Evolutionary conservation across 1,140 invertebrate species (phyloP).

Genomic region (Spodoptera litura): DNA sequence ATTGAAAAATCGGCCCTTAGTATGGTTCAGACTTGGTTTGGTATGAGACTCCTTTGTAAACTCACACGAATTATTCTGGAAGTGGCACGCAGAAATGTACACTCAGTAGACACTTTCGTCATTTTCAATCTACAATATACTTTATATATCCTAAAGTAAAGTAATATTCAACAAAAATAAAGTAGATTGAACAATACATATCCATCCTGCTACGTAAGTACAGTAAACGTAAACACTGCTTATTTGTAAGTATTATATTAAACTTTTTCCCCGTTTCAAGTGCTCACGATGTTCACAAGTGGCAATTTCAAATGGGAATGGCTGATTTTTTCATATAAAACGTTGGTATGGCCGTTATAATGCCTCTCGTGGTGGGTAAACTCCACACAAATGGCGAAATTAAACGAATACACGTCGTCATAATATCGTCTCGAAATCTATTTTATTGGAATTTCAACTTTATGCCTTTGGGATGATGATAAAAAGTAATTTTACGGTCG

Average conservation of each 20-base stretch:
- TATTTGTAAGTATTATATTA: conserved; percentile 57
- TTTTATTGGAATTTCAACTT: conserved; percentile 60
- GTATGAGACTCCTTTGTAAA: too few relatives aligned
- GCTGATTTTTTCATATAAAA: conserved; percentile 72
- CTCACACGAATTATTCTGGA: too few relatives aligned
- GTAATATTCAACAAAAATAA: conserved; percentile 19
- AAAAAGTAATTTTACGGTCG: conserved; percentile 57
- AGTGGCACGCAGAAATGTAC: too few relatives aligned
- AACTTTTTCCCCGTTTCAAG: conserved; percentile 57
- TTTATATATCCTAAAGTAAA: too few relatives aligned
- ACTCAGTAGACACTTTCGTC: too few relatives aligned
- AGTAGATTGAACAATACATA: neutral
- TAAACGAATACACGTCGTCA: conserved; percentile 56
- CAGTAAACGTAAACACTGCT: conserved; percentile 54
- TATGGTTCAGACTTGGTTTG: too few relatives aligned
- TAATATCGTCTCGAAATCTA: conserved; percentile 49
- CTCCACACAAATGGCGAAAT: conserved; percentile 58
- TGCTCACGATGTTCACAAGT: conserved; percentile 52
- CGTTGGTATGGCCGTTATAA: conserved; percentile 57
- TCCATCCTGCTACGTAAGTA: conserved; percentile 7
- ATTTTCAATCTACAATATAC: too few relatives aligned
- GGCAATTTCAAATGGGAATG: conserved; percentile 65
- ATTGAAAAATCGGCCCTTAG: too few relatives aligned
- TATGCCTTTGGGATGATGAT: conserved; percentile 44
- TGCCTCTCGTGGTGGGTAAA: conserved; percentile 56